Percentiles rank a stretch among this genome's conserved stretches.
Conservation (phyloP, 2,888 invertebrate species). For the Eristalis pertinax region DNA sequence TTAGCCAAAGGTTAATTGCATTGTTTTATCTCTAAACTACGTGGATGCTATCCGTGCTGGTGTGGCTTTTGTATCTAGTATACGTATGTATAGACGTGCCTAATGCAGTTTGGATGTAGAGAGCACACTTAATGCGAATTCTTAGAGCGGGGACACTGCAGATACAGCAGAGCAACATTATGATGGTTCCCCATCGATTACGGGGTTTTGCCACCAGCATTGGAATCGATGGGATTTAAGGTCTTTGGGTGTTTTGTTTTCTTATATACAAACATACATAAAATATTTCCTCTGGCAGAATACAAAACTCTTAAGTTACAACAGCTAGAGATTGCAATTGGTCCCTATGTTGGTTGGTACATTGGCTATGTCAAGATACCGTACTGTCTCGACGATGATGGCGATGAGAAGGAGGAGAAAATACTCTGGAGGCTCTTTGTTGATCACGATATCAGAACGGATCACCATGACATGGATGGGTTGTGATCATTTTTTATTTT, state of each 20-base stretch:
- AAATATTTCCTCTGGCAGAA: conserved; percentile 2
- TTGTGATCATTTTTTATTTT: conserved; percentile 50
- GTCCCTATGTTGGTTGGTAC: conserved; percentile 32
- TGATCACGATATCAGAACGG: conserved; percentile 72
- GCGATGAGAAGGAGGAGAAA: background rate
- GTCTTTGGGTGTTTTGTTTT: conserved; percentile 53
- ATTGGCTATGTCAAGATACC: conserved; percentile 55
- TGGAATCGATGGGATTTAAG: conserved; percentile 61
- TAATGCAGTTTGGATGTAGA: conserved; percentile 69
- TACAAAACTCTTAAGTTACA: conserved; percentile 20
- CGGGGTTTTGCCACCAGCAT: conserved; percentile 63
- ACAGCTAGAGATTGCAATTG: conserved; percentile 17
- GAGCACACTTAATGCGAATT: background rate
- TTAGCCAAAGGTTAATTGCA: conserved; percentile 71
- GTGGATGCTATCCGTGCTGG: conserved; percentile 63
- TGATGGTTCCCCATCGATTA: conserved; percentile 65
- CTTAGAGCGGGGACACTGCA: background rate
- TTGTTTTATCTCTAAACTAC: conserved; percentile 59
- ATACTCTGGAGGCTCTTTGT: conserved; percentile 53
- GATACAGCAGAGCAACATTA: conserved; percentile 37
- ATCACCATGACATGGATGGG: conserved; percentile 68
- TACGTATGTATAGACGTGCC: conserved; percentile 27
- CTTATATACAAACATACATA: background rate
- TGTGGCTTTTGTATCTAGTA: conserved; percentile 63
- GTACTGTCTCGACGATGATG: conserved; percentile 26